Evolutionary conservation across 2,888 invertebrate genomes (phyloP), one percentile per base, ranked within the genome.

Genomic region (Halictus ligatus): DNA sequence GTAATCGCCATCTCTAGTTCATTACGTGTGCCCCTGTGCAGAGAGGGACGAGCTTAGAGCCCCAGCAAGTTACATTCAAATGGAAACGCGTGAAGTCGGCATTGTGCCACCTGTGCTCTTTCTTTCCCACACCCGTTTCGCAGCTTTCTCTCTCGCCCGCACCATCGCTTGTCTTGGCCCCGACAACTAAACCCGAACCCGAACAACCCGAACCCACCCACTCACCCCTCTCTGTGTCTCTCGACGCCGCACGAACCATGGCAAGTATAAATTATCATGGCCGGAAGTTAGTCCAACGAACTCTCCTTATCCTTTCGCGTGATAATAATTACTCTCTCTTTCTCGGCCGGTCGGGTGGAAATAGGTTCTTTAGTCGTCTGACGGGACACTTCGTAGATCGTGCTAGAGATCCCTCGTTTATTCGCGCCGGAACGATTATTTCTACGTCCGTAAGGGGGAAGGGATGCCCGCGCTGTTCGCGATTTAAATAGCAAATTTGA

Each of bases 251-350:
- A 90, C 90, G 90, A 90, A 91, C 85, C 91, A 83, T 92, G 92
- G 89, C 92, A 89, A 89, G 90, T 92, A 92, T 92, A 92, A 94
- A 93, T 94, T 93, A 93, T 93, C 92, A 92, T 90, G 89, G 91
- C 90, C 90, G 91, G 90, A 91, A 92, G 92, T 90, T 88, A 92
- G 93, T 93, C 92, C 93, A 91, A 93, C 90, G 92, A 93, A 92
- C 94, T 91, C 88, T 89, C 91, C 92, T 93, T 93, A 93, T 92
- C 92, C 92, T 91, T 91, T 92, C 92, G 92, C 92, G 92, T 93
- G 93, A 93, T 94, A 93, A 94, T 93, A 93, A 93, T 92, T 92
- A 92, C 89, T 91, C 91, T 90, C 89, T 91, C 89, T 91, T 90
- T 91, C 88, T 86, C 86, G 87, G 89, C 78, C 82, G 87, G 85